Percentiles rank a stretch among this genome's conserved stretches.
These are phyloP conservation scores for Octonoba sinensis DNA, from an alignment of 2,888 invertebrate species.

Conservation along the genomic window DNA sequence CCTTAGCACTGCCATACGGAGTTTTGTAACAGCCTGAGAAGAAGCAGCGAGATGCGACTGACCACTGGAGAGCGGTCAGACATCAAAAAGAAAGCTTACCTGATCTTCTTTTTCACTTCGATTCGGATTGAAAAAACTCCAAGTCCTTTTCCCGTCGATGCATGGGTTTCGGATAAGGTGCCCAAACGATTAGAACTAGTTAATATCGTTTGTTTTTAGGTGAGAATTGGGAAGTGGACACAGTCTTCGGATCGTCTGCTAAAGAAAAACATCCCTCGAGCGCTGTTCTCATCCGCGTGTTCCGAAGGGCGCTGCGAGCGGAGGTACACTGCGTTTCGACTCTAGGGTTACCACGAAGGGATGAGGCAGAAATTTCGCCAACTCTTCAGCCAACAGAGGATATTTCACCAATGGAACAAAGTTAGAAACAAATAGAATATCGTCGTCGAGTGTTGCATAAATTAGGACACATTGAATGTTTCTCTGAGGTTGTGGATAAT, in stretches of 20 bases:
- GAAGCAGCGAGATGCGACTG: conserved; percentile 18
- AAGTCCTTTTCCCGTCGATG: not conserved
- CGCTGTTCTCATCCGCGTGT: conserved; percentile 60
- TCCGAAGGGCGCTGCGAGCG: conserved; percentile 52
- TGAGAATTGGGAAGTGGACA: no score
- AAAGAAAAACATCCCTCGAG: conserved; percentile 54
- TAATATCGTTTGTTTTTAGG: no score
- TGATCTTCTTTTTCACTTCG: conserved; percentile 15
- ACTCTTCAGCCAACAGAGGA: conserved; percentile 1
- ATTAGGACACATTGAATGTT: no score
- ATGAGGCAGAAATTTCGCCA: not conserved
- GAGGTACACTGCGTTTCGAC: conserved; percentile 26
- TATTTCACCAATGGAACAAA: not conserved
- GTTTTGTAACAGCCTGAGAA: conserved; percentile 1
- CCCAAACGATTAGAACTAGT: no score
- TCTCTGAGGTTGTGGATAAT: no score
- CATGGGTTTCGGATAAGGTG: no score
- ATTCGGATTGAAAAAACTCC: not conserved
- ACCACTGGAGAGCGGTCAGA: conserved; percentile 59
- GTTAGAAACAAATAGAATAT: no score
- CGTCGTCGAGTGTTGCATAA: no score
- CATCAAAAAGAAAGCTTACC: conserved; percentile 43
- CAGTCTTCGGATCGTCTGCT: conserved; percentile 20
- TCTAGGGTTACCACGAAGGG: conserved; percentile 42
- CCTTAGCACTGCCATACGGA: conserved; percentile 42